Percentiles rank a stretch among this genome's conserved stretches.
Conservation (phyloP, 1,140 invertebrate species). For the Manduca sexta region DNA sequence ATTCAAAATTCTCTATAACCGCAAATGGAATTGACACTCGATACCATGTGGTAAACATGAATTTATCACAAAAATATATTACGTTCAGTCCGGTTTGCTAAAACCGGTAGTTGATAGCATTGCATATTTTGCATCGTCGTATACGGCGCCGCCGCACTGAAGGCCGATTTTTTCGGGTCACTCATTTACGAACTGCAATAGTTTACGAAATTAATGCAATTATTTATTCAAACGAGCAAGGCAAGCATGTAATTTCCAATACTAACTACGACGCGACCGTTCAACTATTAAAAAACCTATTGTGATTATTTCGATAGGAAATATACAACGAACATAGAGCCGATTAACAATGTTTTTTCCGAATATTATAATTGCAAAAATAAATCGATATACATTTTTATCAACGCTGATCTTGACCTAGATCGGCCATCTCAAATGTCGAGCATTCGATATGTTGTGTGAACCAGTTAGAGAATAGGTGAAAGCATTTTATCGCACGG, state of each 20-base stretch:
- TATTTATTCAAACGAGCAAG: constrained; percentile 15
- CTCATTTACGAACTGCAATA: constrained; percentile 8
- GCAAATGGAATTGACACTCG: too few relatives aligned
- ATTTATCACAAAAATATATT: too few relatives aligned
- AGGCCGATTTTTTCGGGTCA: constrained; percentile 11
- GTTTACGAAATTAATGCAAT: constrained; percentile 17
- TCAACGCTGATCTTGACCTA: constrained; percentile 46
- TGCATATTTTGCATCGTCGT: constrained; percentile 7
- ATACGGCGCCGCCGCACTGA: constrained; percentile 3
- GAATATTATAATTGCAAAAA: too few relatives aligned
- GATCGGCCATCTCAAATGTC: constrained; percentile 42
- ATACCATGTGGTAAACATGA: too few relatives aligned
- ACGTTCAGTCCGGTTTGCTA: constrained; percentile 11
- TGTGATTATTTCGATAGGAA: too few relatives aligned
- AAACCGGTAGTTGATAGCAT: constrained; percentile 33
- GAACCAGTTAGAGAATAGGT: constrained; percentile 24
- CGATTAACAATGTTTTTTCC: too few relatives aligned
- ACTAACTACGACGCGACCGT: background rate
- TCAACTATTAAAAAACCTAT: too few relatives aligned
- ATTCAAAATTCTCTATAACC: too few relatives aligned
- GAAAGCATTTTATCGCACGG: constrained; percentile 36
- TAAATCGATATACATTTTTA: background rate
- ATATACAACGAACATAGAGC: too few relatives aligned
- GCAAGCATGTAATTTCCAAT: background rate
- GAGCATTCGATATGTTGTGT: constrained; percentile 34